Base-by-base conservation (phyloP, 2,888 invertebrate species). In the Caenorhabditis angaria region DNA sequence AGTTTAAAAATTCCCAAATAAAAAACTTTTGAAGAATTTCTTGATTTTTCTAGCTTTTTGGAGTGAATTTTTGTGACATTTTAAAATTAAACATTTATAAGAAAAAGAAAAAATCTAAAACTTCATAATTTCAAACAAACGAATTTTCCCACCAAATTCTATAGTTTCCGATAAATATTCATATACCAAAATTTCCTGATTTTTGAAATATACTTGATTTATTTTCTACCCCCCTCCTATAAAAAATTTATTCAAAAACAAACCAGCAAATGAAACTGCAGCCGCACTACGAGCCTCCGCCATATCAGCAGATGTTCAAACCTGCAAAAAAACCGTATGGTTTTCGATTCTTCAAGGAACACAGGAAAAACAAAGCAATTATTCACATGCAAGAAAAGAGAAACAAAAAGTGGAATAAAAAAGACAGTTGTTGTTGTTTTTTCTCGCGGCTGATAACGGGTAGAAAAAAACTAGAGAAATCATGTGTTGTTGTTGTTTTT, bases 271-370 rank as follows among this genome's bases (percentile, higher is more conserved):
- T 18, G 79, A 79, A 35, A 86, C 77, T 10, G 84, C 86, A 41
- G 86, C 84, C 57, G 84, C 83, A 71, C 80, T 80, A 69, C 81
- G 82, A 32, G 86, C 86, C 77, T 85, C 85, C 77, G 85, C 85
- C 85, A 85, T 85, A 20, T n/a, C n/a, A 41, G 10, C 14, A 41
- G 41, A 12, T 41, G 51, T 53, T 41, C 4, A 28, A 8, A 54
- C 25, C 54, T 27, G 54, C 25, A 54, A 54, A 54, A 10, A 10
- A 27, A 14, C 4, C 6, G 2, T 54, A n/a, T 54, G n/a, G 18
- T 50, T 22, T 50, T 50, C 12, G 50, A n/a, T 22, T 22, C 10
- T 51, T 10, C n/a, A 22, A 51, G 51, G 22, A 22, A 35, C 6
- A 14, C 35, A 35, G 35, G 35, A n/a, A 51, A 51, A 51, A 51